Percentiles rank a stretch among this genome's conserved stretches.
phyloP scores from a whole-genome alignment of 2,113 vertebrate genomes.

The Leptobrachium ailaonicum region DNA sequence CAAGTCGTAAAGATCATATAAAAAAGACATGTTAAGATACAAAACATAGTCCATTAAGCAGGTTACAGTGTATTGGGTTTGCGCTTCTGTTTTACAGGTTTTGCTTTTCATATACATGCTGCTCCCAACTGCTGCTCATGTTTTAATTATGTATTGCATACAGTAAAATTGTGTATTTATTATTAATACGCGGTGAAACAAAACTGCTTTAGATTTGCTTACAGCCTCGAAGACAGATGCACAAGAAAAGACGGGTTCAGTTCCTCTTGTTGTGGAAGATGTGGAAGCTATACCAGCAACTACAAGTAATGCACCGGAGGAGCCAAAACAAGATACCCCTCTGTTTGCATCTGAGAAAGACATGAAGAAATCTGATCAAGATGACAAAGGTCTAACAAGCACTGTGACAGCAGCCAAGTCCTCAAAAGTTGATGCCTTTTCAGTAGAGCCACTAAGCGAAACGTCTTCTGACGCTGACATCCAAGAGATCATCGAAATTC shows the following conservation, averaged over 20 bases:
- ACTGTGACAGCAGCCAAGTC: slow-evolving; percentile 44
- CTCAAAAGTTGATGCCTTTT: slow-evolving; percentile 48
- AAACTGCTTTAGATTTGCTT: slow-evolving; percentile 94
- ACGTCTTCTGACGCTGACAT: slow-evolving; percentile 28
- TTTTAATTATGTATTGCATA: slow-evolving; percentile 53
- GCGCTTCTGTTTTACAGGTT: not conserved
- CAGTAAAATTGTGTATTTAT: slow-evolving; percentile 64
- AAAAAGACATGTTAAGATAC: no score
- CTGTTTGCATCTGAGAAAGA: slow-evolving; percentile 62
- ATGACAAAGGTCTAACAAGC: slow-evolving; percentile 56
- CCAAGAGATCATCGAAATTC: slow-evolving; percentile 23
- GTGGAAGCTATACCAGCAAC: slow-evolving; percentile 59
- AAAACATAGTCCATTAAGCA: not conserved
- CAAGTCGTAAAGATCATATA: no score
- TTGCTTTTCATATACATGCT: slow-evolving; percentile 19
- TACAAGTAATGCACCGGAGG: slow-evolving; percentile 67
- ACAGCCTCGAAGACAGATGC: slow-evolving; percentile 97
- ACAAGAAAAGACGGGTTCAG: slow-evolving; percentile 72
- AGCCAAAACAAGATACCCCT: slow-evolving; percentile 68
- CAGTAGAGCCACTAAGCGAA: slow-evolving; percentile 52
- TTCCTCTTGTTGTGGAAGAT: slow-evolving; percentile 63
- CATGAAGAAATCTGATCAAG: slow-evolving; percentile 54
- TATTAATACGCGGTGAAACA: slow-evolving; percentile 69
- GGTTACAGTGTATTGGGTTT: slow-evolving; percentile 11
- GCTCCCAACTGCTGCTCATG: slow-evolving; percentile 30